Base-by-base conservation (phyloP, 2,113 vertebrate genomes). In the Edolisoma coerulescens region DNA sequence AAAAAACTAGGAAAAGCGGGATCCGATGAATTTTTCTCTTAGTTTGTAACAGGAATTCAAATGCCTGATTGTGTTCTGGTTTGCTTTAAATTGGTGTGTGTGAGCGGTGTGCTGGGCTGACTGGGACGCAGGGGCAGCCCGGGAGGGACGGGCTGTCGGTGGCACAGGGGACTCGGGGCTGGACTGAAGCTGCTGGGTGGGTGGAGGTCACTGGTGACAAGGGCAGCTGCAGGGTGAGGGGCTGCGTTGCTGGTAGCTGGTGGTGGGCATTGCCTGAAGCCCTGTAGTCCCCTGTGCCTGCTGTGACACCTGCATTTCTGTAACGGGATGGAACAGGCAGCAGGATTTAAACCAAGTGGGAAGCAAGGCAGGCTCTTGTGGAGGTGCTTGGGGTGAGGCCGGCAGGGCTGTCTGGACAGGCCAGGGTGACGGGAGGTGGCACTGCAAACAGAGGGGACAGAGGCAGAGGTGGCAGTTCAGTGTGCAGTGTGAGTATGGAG, bases 281-380 rank as follows among this genome's bases (percentile, higher is more conserved):
- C n/a, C 45, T 13, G 17, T 10, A 20, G 21, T 9, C 13, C 74
- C 8, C 4, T 5, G 19, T 35, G 28, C 59, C 59, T 24, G 70
- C 8, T 15, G 60, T 42, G 5, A 2, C 10, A 1, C 4, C 1
- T 4, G 1, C 6, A 0, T 10, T n/a, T 16, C 42, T 37, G 11
- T 5, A 11, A 5, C 6, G 17, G 14, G 67, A 2, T 27, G 56
- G 67, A 33, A 6, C 33, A 2, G 44, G 33, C 21, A 3, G 6
- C 20, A 3, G n/a, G 2, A 4, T 16, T 18, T 24, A 4, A 41
- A 19, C 22, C 12, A 2, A 7, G 15, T 0, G 21, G 45, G 50
- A 16, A 11, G 52, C 1, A 19, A 11, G 56, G 60, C 65, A 9
- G 3, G 57, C 37, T 47, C 27, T 3, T 2, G 42, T 3, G 13